phyloP scores from a whole-genome alignment of 2,113 vertebrate species.

The Hippocampus comes region DNA sequence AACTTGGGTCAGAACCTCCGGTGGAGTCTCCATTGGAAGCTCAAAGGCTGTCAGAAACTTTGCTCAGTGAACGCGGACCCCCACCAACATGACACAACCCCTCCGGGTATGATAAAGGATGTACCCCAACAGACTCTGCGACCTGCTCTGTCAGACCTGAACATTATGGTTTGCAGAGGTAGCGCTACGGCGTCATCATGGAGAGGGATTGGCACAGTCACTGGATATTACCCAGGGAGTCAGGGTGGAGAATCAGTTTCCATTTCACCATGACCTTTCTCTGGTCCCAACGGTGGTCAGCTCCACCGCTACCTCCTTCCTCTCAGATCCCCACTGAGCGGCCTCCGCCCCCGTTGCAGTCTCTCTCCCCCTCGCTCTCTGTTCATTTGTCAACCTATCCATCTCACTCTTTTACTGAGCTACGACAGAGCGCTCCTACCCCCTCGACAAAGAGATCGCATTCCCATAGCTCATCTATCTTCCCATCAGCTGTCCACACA shows the following conservation, averaged over 20 bases:
- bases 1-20: conserved; percentile 67
- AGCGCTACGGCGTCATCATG: conserved; percentile 50
- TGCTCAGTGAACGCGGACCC: conserved; percentile 22
- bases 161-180: conserved; percentile 52
- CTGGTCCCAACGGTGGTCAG: conserved; percentile 58
- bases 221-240: conserved; percentile 81
- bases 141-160: conserved; percentile 71
- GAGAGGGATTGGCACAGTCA: conserved; percentile 79
- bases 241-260: conserved; percentile 79
- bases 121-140: conserved; percentile 65
- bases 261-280: conserved; percentile 79
- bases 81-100: conserved; percentile 70
- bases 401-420: conserved; percentile 69
- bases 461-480: conserved; percentile 66
- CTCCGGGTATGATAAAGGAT: conserved; percentile 79
- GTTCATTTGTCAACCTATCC: conserved; percentile 67
- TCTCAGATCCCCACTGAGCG: conserved; percentile 63
- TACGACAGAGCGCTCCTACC: conserved; percentile 67
- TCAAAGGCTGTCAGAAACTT: conserved; percentile 70
- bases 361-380: conserved; percentile 56
- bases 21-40: conserved; percentile 73
- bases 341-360: conserved; percentile 67
- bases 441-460: conserved; percentile 74
- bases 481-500: conserved; percentile 66
- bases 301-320: conserved; percentile 61